phyloP scores from a whole-genome alignment of 2,113 vertebrate genomes.

The Oceanodroma tethys region DNA sequence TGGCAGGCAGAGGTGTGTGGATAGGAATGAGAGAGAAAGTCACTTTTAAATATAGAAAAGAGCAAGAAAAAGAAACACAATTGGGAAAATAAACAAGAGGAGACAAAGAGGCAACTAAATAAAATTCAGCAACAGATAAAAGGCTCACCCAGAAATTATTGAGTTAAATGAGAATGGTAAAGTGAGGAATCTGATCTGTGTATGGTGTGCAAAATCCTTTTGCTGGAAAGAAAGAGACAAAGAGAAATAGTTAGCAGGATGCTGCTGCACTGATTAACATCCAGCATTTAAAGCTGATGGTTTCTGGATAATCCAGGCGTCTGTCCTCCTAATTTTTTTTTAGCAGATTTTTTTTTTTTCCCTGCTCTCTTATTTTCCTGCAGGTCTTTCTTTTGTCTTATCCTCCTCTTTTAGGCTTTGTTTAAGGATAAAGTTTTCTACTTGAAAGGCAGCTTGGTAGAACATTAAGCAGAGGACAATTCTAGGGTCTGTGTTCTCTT shows the following conservation, averaged over 20 bases:
- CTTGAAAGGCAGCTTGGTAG: not conserved
- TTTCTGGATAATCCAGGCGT: not conserved
- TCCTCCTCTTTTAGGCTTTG: not conserved
- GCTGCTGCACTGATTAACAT: not conserved
- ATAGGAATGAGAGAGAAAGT: not conserved
- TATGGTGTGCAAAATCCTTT: not conserved
- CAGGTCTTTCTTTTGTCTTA: not conserved
- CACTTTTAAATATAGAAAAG: not conserved
- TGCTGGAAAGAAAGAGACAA: not conserved
- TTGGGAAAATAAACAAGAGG: not conserved
- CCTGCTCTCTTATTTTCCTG: not conserved
- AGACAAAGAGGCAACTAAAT: not conserved
- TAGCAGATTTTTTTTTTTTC: not conserved
- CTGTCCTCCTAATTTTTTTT: not conserved
- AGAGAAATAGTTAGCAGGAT: not conserved
- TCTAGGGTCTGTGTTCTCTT: not conserved
- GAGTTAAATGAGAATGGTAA: not conserved
- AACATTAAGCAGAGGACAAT: not conserved
- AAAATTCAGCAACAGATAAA: not conserved
- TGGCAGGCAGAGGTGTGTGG: not conserved
- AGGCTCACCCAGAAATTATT: not conserved
- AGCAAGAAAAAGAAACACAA: not conserved
- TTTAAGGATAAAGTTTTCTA: not conserved
- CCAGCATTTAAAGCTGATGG: not conserved
- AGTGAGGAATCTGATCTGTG: not conserved